Evolutionary conservation across 2,797 vertebrate species (phyloP), one percentile per base, ranked within the genome.

Genomic region (Malacoraja senta): DNA sequence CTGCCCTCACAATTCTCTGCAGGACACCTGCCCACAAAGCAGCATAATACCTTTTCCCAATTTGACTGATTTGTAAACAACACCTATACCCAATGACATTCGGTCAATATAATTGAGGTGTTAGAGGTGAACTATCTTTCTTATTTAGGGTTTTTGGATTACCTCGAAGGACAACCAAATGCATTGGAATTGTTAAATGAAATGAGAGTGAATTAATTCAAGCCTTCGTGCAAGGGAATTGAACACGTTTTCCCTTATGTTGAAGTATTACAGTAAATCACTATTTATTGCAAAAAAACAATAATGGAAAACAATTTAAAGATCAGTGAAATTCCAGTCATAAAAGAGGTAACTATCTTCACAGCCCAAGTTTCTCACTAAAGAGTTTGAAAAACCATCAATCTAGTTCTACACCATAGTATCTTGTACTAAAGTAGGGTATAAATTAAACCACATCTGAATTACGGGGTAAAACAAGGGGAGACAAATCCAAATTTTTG

Each of bases 31-130:
- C 90, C 76, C 71, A 29, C 35, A 76, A 38, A 53, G 26, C 71
- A 91, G 15, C 63, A 88, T 65, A 88, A 88, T 61, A 61, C 53
- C 17, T 88, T 88, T 88, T 65, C 63, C 65, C n/a, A 88, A 68
- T 35, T 19, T 32, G 8, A 68, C 61, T 24, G 84, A 88, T 88
- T 88, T 68, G 35, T 68, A 88, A 88, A 65, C 2, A 68, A 88
- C 84, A 68, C 32, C 32, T 79, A 35, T 21, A 9, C 61, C 17
- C 2, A 88, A 68, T 88, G 15, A 68, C 6, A 32, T 21, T 65
- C 8, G 68, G n/a, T 8, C 84, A 35, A 88, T 88, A 24, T 32
- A 88, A 35, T 15, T 88, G 84, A 32, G 65, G 84, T n/a, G 58
- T 63, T 61, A 65, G 84, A 32, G 63, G 1, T n/a, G 83, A 86